Base-by-base conservation (phyloP, 2,888 invertebrate genomes). In the Caenorhabditis sp. region DNA sequence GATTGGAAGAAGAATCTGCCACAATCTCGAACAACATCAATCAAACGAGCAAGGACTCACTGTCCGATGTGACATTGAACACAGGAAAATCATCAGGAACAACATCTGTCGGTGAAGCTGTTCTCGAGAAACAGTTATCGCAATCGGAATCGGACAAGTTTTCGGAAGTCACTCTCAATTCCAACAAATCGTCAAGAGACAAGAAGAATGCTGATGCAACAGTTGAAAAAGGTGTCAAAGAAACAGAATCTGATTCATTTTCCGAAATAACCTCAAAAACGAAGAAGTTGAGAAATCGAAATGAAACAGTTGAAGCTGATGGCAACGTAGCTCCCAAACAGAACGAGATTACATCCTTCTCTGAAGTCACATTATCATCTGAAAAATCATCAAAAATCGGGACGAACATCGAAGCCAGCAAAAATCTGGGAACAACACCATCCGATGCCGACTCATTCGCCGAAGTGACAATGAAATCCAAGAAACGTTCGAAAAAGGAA, bases 381-480 rank as follows among this genome's bases (percentile, higher is more conserved):
- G 21, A 23, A 17, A 36, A 23, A 17, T 8, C 23, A 17, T 1
- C 26, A 36, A 17, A 51, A 51, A 12, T 6, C 23, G 51, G 21
- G 4, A 1, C 10, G 12, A 21, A 21, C 43, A 37, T 24, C 1
- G 51, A 51, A 6, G 21, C 19, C 1, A 4, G 21, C 55, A 59
- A n/a, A 59, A 36, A 4, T 10, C 12, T 36, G 17, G 21, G 37
- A 69, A 31, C 50, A 17, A 27, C 10, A 55, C 49, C 21, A 5
- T 64, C 12, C n/a, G 27, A 10, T 17, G 14, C 12, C 14, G 43
- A 43, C 17, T 43, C 43, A 14, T 43, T 43, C 5, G 1, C 17
- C 51, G 58, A 62, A 61, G 54, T 43, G 10, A 43, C 43, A 10
- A 12, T 43, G 43, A 43, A 43, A 14, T 43, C 43, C 43, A 43